Percentiles rank a stretch among this genome's conserved stretches.
Conservation (phyloP, 2,797 vertebrate genomes). For the Graptemys geographica region DNA sequence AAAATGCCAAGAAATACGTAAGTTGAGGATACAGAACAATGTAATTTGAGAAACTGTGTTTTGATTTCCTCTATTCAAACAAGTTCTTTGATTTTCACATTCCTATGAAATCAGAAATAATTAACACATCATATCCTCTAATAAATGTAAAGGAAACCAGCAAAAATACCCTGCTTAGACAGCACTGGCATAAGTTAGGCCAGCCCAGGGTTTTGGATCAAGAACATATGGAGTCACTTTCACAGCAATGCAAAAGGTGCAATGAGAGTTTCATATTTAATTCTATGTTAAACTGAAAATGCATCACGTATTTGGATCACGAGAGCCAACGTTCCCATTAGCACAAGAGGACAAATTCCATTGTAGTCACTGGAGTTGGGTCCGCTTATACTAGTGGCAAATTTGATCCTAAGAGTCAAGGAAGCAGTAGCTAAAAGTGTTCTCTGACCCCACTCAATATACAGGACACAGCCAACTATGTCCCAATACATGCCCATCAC, state of each 20-base stretch:
- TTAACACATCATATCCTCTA: neutral
- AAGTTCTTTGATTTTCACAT: neutral
- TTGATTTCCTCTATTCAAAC: neutral
- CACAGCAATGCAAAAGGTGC: neutral
- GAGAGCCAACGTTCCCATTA: neutral
- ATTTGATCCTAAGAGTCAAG: neutral
- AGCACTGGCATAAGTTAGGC: neutral
- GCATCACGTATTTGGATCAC: neutral
- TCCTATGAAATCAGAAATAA: neutral
- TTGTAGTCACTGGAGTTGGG: neutral
- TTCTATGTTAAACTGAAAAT: neutral
- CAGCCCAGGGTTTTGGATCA: neutral
- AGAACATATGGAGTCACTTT: neutral
- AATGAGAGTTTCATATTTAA: neutral
- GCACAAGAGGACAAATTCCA: neutral
- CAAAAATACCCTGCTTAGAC: neutral
- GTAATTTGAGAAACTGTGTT: neutral
- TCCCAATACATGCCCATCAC: neutral
- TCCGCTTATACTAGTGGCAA: neutral
- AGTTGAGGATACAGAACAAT: neutral
- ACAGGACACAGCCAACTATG: neutral
- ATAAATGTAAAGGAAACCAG: neutral
- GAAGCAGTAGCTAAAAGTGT: neutral
- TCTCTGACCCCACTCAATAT: neutral
- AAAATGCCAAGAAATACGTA: conserved; percentile 4